These are phyloP conservation scores for Eulemur albifrons DNA, from an alignment of 2,797 vertebrate genomes.

Conservation along the genomic window DNA sequence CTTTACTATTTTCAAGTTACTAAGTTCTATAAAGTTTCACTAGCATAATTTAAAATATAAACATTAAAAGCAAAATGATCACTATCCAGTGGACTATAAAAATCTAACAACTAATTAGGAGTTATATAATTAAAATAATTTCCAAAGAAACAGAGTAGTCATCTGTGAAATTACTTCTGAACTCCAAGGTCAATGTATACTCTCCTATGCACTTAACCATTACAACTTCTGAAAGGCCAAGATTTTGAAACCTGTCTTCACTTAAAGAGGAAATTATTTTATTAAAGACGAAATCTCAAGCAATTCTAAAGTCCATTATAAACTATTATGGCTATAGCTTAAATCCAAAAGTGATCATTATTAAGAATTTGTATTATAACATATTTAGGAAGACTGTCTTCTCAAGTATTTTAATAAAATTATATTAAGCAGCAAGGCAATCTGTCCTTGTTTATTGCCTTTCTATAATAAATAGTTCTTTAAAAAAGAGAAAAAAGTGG, in stretches of 20 bases:
- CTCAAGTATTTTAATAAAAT: neutral
- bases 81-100: neutral
- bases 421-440: neutral
- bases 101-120: neutral
- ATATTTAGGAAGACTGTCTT: neutral
- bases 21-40: neutral
- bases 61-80: slow-evolving; percentile 30
- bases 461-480: neutral
- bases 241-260: slow-evolving; percentile 11
- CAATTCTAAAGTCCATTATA: slow-evolving; percentile 1
- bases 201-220: neutral
- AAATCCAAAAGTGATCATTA: slow-evolving; percentile 10
- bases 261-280: slow-evolving; percentile 40
- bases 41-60: slow-evolving; percentile 32
- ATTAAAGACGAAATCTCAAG: slow-evolving; percentile 25
- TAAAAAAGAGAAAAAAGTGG: neutral
- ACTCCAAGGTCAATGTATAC: neutral
- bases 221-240: neutral
- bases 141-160: slow-evolving; percentile 1
- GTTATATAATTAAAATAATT: slow-evolving; percentile 16
- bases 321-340: neutral
- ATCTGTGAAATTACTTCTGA: slow-evolving; percentile 28
- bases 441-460: neutral
- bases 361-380: neutral
- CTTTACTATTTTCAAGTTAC: slow-evolving; percentile 7